A percentile compares a stretch with the other conserved stretches of the same genome.
Conservation (phyloP, 1,140 invertebrate genomes). For the Steinernema feltiae region DNA sequence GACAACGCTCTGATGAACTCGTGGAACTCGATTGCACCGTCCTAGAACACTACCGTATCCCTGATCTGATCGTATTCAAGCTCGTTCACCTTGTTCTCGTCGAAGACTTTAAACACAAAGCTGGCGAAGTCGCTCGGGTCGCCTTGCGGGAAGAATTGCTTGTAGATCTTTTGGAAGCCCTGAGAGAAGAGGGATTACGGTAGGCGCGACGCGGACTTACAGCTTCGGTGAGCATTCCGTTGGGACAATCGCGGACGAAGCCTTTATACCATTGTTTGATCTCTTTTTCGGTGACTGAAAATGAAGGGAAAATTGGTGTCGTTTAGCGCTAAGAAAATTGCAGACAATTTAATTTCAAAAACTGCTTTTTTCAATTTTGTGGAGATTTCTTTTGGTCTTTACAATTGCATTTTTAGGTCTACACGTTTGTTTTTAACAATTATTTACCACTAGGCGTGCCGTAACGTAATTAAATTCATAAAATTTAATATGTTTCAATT, state of each 20-base stretch:
- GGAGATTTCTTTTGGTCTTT: too few species aligned
- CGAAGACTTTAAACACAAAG: conserved; percentile 92
- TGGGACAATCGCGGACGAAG: conserved; percentile 57
- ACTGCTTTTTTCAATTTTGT: too few species aligned
- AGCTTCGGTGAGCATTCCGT: conserved; percentile 58
- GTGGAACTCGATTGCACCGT: conserved; percentile 93
- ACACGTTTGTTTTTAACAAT: too few species aligned
- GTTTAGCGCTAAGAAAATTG: too few species aligned
- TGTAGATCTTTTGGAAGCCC: conserved; percentile 98
- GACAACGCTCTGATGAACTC: conserved; percentile 91
- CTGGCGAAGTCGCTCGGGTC: conserved; percentile 95
- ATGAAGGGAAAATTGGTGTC: too few species aligned
- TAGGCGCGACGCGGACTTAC: too few species aligned
- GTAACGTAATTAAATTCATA: too few species aligned
- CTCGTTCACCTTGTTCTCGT: conserved; percentile 88
- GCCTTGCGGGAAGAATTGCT: conserved; percentile 90
- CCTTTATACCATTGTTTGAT: conserved; percentile 58
- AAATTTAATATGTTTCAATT: too few species aligned
- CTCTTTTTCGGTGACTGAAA: conserved; percentile 57
- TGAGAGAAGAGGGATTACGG: conserved; percentile 60
- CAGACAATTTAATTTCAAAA: too few species aligned
- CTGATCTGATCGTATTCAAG: background rate
- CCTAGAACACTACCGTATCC: conserved; percentile 64
- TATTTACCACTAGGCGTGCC: too few species aligned
- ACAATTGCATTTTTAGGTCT: too few species aligned